phyloP scores from a whole-genome alignment of 2,797 vertebrate genomes.

The Rhadinocentrus ornatus region DNA sequence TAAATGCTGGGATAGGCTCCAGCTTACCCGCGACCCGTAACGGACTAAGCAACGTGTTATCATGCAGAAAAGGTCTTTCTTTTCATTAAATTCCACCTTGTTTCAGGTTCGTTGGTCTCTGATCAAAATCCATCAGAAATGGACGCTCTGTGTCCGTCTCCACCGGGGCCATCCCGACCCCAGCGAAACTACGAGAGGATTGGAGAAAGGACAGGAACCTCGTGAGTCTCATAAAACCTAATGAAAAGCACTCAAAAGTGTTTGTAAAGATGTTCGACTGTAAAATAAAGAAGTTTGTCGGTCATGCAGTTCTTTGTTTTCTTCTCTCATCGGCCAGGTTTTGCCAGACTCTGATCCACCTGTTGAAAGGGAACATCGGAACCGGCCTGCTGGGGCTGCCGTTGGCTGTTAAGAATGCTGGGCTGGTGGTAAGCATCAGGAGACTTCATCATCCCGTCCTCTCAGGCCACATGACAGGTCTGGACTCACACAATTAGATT shows the following conservation, averaged over 20 bases:
- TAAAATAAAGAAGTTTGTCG: background rate
- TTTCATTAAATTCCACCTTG: too few species aligned
- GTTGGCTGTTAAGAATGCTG: slow-evolving; percentile 94
- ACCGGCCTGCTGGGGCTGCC: slow-evolving; percentile 95
- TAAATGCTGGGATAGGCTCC: too few species aligned
- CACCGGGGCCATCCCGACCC: slow-evolving; percentile 69
- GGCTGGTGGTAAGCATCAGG: slow-evolving; percentile 86
- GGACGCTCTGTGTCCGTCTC: slow-evolving; percentile 71
- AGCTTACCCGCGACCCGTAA: too few species aligned
- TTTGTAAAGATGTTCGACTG: background rate
- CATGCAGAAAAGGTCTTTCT: background rate
- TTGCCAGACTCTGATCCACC: slow-evolving; percentile 94
- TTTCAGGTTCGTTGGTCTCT: slow-evolving; percentile 68
- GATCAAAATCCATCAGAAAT: slow-evolving; percentile 77
- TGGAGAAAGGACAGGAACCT: slow-evolving; percentile 76
- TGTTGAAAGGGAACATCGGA: slow-evolving; percentile 95
- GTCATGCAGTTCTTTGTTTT: background rate
- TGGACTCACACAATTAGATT: slow-evolving; percentile 24
- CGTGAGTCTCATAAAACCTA: slow-evolving; percentile 67
- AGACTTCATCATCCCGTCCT: background rate
- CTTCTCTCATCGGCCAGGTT: slow-evolving; percentile 76
- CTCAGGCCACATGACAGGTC: background rate
- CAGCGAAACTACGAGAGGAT: slow-evolving; percentile 82
- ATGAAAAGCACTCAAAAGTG: background rate
- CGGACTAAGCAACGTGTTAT: too few species aligned